A percentile compares a stretch with the other conserved stretches of the same genome.
Conservation (phyloP, 2,888 invertebrate genomes). For the Ceramica pisi region DNA sequence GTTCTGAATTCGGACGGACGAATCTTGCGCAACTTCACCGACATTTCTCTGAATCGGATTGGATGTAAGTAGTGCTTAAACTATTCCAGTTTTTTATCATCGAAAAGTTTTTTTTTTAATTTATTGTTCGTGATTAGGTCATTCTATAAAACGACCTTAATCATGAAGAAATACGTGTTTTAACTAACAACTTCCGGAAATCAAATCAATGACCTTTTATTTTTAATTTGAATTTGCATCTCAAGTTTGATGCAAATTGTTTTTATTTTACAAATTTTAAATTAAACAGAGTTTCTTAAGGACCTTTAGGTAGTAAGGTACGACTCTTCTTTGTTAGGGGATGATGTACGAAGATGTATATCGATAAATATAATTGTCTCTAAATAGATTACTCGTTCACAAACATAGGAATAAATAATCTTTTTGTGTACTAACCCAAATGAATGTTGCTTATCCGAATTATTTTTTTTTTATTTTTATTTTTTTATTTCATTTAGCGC, state of each 20-base stretch:
- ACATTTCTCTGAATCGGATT: not conserved
- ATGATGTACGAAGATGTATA: too few species aligned
- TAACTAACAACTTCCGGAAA: constrained; percentile 8
- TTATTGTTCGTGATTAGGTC: not conserved
- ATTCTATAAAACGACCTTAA: not conserved
- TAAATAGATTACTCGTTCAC: too few species aligned
- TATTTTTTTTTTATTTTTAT: too few species aligned
- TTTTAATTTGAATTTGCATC: not conserved
- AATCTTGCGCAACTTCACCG: not conserved
- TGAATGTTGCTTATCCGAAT: too few species aligned
- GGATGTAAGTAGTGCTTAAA: not conserved
- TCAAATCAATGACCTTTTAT: constrained; percentile 18
- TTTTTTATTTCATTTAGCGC: too few species aligned
- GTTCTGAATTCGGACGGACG: not conserved
- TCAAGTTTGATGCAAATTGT: not conserved
- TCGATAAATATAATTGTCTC: too few species aligned
- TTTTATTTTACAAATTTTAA: not conserved
- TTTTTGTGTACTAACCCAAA: too few species aligned
- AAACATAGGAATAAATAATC: too few species aligned
- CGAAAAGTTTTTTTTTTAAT: too few species aligned
- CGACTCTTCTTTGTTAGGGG: too few species aligned
- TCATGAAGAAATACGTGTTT: not conserved
- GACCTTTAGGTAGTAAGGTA: too few species aligned
- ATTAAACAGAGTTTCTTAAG: too few species aligned
- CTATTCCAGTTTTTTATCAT: not conserved